These are phyloP conservation scores for Phengaris alcon DNA, from an alignment of 2,888 invertebrate genomes.

Conservation along the genomic window DNA sequence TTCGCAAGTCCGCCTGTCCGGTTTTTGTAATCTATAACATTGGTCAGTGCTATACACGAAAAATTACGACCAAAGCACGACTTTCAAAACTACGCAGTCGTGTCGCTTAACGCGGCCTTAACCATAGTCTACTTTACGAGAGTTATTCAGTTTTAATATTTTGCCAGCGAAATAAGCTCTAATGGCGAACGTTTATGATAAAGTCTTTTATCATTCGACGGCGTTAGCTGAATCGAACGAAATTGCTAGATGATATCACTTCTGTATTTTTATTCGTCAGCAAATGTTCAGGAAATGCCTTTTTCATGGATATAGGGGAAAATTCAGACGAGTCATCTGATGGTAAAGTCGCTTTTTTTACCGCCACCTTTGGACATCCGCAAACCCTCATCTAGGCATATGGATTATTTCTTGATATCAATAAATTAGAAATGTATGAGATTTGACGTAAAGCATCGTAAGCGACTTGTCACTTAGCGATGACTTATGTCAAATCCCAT, in stretches of 20 bases:
- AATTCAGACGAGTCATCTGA: too few species aligned
- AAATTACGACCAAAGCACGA: background rate
- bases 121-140: constrained; percentile 68
- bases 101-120: constrained; percentile 45
- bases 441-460: too few species aligned
- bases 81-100: constrained; percentile 29
- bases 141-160: constrained; percentile 73
- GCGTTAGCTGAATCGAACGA: constrained; percentile 36
- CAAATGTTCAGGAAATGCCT: background rate
- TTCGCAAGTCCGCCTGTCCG: too few species aligned
- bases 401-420: too few species aligned
- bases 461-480: too few species aligned
- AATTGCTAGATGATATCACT: constrained; percentile 4
- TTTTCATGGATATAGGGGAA: background rate
- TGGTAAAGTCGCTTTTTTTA: too few species aligned
- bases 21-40: too few species aligned
- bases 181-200: constrained; percentile 56
- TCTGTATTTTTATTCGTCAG: background rate
- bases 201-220: constrained; percentile 41
- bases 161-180: constrained; percentile 64
- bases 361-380: too few species aligned
- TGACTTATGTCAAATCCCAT: too few species aligned
- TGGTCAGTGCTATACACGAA: too few species aligned
- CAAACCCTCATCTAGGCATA: too few species aligned
- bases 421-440: too few species aligned